Evolutionary conservation across 2,113 vertebrate genomes (phyloP).

Genomic region (Lasiurus borealis): DNA sequence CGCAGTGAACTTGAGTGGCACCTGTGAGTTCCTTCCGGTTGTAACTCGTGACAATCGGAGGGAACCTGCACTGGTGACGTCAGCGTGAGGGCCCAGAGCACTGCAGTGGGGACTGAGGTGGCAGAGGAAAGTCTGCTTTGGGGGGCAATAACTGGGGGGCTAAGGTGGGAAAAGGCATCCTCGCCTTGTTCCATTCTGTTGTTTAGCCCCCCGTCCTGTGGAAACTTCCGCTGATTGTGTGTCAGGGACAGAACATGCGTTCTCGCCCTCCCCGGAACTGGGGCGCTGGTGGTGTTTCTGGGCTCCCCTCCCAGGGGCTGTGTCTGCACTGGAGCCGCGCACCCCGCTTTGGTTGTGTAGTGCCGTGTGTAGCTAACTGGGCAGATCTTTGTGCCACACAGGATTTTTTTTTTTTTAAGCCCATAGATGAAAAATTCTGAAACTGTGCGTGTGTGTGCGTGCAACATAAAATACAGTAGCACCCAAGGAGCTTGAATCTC

Average conservation of each 20-base stretch:
- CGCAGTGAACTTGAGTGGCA: neutral
- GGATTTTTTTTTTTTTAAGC: constrained; percentile 63
- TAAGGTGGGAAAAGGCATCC: neutral
- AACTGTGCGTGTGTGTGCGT: constrained; percentile 76
- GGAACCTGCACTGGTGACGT: neutral
- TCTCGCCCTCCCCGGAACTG: neutral
- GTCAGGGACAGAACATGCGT: neutral
- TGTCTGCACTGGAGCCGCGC: constrained; percentile 68
- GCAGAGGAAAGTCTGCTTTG: neutral
- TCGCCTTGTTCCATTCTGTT: too few species aligned
- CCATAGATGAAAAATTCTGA: constrained; percentile 74
- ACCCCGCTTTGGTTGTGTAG: constrained; percentile 59
- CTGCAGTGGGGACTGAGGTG: neutral
- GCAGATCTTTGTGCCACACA: constrained; percentile 73
- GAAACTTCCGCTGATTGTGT: neutral
- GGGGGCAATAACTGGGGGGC: neutral
- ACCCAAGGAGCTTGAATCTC: constrained; percentile 63
- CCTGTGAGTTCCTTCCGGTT: neutral
- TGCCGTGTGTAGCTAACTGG: constrained; percentile 78
- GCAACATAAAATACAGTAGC: constrained; percentile 78
- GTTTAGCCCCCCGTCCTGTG: neutral
- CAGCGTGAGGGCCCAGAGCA: neutral
- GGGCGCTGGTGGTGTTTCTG: neutral
- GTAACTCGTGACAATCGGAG: neutral
- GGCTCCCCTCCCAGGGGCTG: constrained; percentile 35